These are phyloP conservation scores for Gracilinanus agilis DNA, from an alignment of 2,113 vertebrate species.

Conservation along the genomic window DNA sequence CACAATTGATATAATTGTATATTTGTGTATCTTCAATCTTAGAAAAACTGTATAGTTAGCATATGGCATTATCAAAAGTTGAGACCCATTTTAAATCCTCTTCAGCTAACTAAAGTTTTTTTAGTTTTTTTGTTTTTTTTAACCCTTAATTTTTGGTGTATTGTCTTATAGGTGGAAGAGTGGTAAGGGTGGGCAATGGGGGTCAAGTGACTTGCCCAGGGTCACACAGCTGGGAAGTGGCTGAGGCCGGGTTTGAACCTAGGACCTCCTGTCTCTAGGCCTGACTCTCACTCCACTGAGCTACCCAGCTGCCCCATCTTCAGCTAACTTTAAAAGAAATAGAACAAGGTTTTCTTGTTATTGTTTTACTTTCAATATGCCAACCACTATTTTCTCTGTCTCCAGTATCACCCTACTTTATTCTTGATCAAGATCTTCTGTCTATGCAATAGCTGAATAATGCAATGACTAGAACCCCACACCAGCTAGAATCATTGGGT, in stretches of 20 bases:
- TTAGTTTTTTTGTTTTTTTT: too few species aligned
- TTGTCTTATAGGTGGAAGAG: too few species aligned
- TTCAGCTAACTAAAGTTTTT: not conserved
- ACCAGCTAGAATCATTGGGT: not conserved
- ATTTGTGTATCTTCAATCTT: not conserved
- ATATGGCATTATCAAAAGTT: not conserved
- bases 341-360: not conserved
- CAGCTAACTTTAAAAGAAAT: not conserved
- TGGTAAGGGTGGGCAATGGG: too few species aligned
- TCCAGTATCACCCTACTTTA: not conserved
- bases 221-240: too few species aligned
- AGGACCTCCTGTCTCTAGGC: too few species aligned
- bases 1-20: too few species aligned
- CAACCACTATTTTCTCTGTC: not conserved
- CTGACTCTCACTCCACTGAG: too few species aligned
- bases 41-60: not conserved
- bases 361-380: not conserved
- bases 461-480: not conserved
- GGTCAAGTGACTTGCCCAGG: too few species aligned
- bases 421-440: not conserved
- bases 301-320: too few species aligned
- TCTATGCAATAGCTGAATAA: not conserved
- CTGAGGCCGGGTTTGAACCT: too few species aligned
- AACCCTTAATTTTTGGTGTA: too few species aligned
- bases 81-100: not conserved